These are phyloP conservation scores for Perithous albicinctus DNA, from an alignment of 2,888 invertebrate genomes.

Conservation along the genomic window DNA sequence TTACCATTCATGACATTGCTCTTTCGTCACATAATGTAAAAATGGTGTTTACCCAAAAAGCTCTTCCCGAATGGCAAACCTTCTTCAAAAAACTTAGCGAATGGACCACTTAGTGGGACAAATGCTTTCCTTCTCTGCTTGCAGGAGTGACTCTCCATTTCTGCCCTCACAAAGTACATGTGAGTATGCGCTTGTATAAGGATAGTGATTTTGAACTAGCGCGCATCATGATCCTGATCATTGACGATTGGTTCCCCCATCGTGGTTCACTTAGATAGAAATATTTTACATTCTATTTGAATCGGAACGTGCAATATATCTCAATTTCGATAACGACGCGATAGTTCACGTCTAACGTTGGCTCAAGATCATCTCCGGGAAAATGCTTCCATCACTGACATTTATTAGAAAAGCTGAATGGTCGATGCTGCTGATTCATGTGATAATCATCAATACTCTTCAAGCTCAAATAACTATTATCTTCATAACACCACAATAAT, in stretches of 20 bases:
- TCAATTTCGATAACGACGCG: neutral
- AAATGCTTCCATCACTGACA: conserved; percentile 22
- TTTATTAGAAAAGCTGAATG: neutral
- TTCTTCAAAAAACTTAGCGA: neutral
- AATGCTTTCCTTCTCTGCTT: conserved; percentile 29
- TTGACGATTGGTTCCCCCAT: neutral
- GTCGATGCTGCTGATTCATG: conserved; percentile 25
- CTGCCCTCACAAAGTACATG: conserved; percentile 5
- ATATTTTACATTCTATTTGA: conserved; percentile 1
- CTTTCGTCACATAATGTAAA: too few relatives aligned
- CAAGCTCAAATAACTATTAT: neutral
- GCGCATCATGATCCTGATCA: neutral
- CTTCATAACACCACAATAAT: neutral
- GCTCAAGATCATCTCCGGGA: neutral
- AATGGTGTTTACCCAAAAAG: neutral
- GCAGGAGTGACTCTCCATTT: conserved; percentile 4
- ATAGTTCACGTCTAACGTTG: too few relatives aligned
- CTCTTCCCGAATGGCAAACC: neutral
- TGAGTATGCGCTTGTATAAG: neutral
- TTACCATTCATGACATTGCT: neutral
- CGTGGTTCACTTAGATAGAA: neutral
- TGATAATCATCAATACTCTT: conserved; percentile 1
- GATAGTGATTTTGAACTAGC: conserved; percentile 4
- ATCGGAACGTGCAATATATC: neutral
- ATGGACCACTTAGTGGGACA: neutral